Evolutionary conservation across 2,797 vertebrate genomes (phyloP), one percentile per base, ranked within the genome.

Genomic region (Leucoraja ocellata): DNA sequence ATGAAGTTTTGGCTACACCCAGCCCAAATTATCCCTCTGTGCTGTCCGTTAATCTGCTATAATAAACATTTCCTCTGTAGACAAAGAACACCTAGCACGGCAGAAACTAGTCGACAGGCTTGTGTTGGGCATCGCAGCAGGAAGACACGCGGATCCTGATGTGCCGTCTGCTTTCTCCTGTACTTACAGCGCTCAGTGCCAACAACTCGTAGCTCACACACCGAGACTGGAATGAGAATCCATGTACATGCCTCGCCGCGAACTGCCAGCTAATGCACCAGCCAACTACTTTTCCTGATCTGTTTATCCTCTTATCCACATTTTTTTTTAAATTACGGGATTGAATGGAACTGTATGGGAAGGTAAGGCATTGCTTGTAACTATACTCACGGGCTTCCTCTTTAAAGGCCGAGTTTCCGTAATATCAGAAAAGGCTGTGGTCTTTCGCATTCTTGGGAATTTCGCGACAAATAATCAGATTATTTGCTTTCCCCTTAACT

Each of bases 261-360:
- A 88, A 65, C 18, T 88, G 61, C 14, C 63, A 88, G 65, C 58
- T 16, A n/a, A n/a, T 65, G 13, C 83, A 86, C 16, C 58, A 14
- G 6, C n/a, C 7, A 68, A 68, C 32, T 68, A n/a, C 83, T 68
- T 91, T 91, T 39, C 68, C 71, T 54, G 21, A 88, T 36, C 84
- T 36, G 16, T 1, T 21, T 63, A 88, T 25, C 54, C 28, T 25
- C 25, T 32, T 32, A 86, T 16, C 58, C 83, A 63, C 61, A 2
- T 32, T 32, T 88, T 74, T 46, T 4, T 6, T 54, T 21, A 74
- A 28, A 3, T 91, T 91, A 36, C 13, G 68, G 46, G 54, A 84
- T 93, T 93, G 94, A 78, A 98, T 98, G 97, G 98, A 98, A 93
- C 95, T 98, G 93, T 98, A 98, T 92, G 97, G 97, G 61, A 98